Evolutionary conservation across 2,888 invertebrate species (phyloP).

Genomic region (Polyommatus iphigenia): DNA sequence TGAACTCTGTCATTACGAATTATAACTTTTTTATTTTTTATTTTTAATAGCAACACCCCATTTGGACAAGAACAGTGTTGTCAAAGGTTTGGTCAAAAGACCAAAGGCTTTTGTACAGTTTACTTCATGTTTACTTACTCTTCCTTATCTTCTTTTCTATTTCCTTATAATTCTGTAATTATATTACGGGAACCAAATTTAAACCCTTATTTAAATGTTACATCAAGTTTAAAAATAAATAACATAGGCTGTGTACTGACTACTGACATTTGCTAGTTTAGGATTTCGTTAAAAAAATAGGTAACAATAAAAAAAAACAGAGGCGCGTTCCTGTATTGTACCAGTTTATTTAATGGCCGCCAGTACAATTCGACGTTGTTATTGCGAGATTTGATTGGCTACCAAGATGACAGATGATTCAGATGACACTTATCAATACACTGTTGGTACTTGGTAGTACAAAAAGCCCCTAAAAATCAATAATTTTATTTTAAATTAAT

Average conservation of each 20-base stretch:
- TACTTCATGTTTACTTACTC: not conserved
- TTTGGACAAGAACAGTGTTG: not conserved
- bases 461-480: not conserved
- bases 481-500: not conserved
- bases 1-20: slow-evolving; percentile 60
- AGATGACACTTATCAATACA: not conserved
- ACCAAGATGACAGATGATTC: not conserved
- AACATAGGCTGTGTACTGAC: not conserved
- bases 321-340: not conserved
- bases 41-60: slow-evolving; percentile 31
- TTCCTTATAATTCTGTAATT: too few relatives aligned
- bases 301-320: not conserved
- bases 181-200: too few relatives aligned
- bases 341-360: not conserved
- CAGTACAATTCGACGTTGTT: not conserved
- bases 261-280: not conserved
- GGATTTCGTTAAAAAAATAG: too few relatives aligned
- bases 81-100: not conserved
- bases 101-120: too few relatives aligned
- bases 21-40: slow-evolving; percentile 47
- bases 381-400: not conserved
- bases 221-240: too few relatives aligned
- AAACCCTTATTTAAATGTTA: too few relatives aligned
- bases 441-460: not conserved
- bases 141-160: not conserved